Conservation (phyloP, 92 coral and sea anemone species). For the Porites evermanni region DNA sequence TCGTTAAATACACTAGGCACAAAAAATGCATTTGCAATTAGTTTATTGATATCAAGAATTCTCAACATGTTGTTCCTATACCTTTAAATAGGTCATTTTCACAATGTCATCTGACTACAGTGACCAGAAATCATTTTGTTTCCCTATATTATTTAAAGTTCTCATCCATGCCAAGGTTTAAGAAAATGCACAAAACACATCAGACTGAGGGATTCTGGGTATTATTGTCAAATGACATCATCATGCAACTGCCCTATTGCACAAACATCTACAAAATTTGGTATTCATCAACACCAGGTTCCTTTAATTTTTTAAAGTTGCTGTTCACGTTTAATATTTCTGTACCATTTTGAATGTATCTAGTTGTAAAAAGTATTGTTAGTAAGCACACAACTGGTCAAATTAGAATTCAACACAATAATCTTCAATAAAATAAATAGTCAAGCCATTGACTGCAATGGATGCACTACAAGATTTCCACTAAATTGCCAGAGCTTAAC, state of each 20-base stretch:
- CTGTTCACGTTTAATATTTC: constrained; percentile 8
- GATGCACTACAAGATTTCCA: background rate
- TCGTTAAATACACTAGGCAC: background rate
- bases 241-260: background rate
- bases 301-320: background rate
- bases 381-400: background rate
- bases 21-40: background rate
- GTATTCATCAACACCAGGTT: background rate
- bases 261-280: background rate
- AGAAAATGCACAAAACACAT: too few relatives aligned
- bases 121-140: too few relatives aligned
- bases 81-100: background rate
- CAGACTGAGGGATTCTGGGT: too few relatives aligned
- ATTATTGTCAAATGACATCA: too few relatives aligned
- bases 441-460: background rate
- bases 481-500: background rate
- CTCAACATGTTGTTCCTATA: background rate
- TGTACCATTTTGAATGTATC: background rate
- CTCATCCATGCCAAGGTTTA: too few relatives aligned
- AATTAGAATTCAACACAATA: background rate
- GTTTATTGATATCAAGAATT: constrained; percentile 24
- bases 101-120: too few relatives aligned
- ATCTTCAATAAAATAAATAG: background rate
- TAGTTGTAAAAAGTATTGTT: background rate
- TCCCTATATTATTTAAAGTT: too few relatives aligned